phyloP scores from a whole-genome alignment of 2,888 invertebrate species.

The Branchipolynoe longqiensis region DNA sequence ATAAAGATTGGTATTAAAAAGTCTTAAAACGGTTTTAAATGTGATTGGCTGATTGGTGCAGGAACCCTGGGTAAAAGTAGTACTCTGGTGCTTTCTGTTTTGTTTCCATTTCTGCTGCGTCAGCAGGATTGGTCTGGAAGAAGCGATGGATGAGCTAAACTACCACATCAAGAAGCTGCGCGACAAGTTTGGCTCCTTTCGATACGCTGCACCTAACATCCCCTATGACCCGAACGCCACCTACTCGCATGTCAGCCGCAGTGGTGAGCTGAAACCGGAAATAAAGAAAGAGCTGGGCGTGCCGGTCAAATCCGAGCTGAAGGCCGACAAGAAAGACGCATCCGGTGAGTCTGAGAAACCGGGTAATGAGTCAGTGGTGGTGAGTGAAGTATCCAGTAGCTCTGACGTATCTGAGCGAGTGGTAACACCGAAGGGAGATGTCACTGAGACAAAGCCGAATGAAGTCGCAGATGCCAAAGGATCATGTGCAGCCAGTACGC shows the following conservation, averaged over 20 bases:
- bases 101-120: neutral
- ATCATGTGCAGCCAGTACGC: neutral
- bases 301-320: neutral
- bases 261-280: neutral
- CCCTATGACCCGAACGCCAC: conserved; percentile 83
- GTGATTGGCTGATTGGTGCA: too few relatives aligned
- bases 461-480: conserved; percentile 22
- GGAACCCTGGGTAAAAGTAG: too few relatives aligned
- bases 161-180: conserved; percentile 88
- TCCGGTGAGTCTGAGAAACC: neutral
- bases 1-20: too few relatives aligned
- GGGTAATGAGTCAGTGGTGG: neutral
- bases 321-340: neutral
- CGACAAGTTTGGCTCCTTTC: conserved; percentile 88
- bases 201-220: conserved; percentile 88
- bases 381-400: neutral
- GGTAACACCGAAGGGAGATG: conserved; percentile 43
- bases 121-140: conserved; percentile 84
- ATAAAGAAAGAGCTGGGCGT: conserved; percentile 3
- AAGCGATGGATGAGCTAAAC: conserved; percentile 88
- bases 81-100: neutral
- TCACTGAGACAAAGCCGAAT: conserved; percentile 60
- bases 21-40: too few relatives aligned
- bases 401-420: neutral
- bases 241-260: conserved; percentile 64